Evolutionary conservation across 2,797 vertebrate species (phyloP).

Genomic region (Pseudochromis fuscus): DNA sequence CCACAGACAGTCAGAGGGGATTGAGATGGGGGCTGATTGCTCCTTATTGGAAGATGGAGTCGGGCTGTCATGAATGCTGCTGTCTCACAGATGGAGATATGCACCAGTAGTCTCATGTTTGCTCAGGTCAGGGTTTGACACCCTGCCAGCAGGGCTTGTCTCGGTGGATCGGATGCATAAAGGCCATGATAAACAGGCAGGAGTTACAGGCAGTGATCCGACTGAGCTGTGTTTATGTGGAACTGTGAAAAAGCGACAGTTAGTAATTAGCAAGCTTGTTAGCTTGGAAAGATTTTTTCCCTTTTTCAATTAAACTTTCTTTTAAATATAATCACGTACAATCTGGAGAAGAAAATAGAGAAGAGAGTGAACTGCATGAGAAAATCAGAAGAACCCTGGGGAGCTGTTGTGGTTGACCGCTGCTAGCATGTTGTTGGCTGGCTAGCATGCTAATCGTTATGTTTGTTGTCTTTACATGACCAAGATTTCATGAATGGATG

Average conservation of each 20-base stretch:
- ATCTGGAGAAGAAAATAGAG: neutral
- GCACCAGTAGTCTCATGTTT: slow-evolving; percentile 56
- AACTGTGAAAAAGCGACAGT: neutral
- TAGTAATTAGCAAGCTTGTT: neutral
- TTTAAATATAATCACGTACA: neutral
- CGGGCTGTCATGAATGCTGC: slow-evolving; percentile 64
- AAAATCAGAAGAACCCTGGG: neutral
- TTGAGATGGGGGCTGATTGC: slow-evolving; percentile 71
- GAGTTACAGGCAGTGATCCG: neutral
- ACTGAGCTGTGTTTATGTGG: neutral
- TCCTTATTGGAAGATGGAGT: slow-evolving; percentile 77
- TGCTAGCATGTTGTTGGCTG: neutral
- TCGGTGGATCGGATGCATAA: slow-evolving; percentile 31
- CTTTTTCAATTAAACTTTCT: neutral
- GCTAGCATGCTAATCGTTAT: too few species aligned
- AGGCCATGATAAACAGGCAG: slow-evolving; percentile 11
- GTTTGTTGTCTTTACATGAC: too few species aligned
- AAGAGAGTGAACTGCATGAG: neutral
- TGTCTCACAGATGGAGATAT: slow-evolving; percentile 65
- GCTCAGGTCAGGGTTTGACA: slow-evolving; percentile 44
- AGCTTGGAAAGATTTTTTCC: neutral
- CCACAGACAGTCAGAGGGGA: slow-evolving; percentile 56
- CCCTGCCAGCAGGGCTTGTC: slow-evolving; percentile 31
- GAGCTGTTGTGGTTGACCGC: too few species aligned
- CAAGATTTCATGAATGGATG: too few species aligned